Evolutionary conservation across 1,140 invertebrate species (phyloP), one percentile per base, ranked within the genome.

Genomic region (Drosophila miranda): DNA sequence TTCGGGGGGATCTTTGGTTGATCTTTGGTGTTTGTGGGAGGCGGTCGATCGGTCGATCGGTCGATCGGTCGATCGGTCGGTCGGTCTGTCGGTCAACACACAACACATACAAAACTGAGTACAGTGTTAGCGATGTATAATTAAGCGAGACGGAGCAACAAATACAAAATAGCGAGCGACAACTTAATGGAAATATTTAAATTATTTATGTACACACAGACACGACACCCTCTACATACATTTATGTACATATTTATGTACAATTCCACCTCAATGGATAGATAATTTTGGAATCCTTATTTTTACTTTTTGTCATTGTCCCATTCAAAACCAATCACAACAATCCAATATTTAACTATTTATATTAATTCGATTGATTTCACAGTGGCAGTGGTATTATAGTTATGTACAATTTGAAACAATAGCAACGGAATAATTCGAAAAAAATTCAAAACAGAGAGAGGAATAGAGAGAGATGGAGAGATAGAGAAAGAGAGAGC

Each of bases 101-200:
- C 13, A 43, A 30, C 8, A 30, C 8, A 45, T 50, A 46, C n/a
- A 70, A 34, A 73, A 68, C 73, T 78, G 73, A 73, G 63, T 64
- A 74, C 66, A 78, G 73, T 77, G 63, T 82, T 74, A 70, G 41
- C 61, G 49, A 61, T 52, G 44, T 75, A 64, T 46, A 43, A 48
- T 43, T 74, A 64, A 66, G 30, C 11, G 57, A 51, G 49, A 52
- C 45, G 69, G 38, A 56, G 54, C 44, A 57, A 61, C 16, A 55
- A 58, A 34, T 51, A 58, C 4, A 38, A 62, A 59, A 52, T 21
- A 41, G 54, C 54, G 58, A 48, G 55, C 59, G 55, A 73, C 50
- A 75, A 80, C 58, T 79, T 74, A 83, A 78, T 49, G 51, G 34
- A 74, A 66, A 63, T 74, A 69, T 82, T 72, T 66, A 83, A 75